Evolutionary conservation across 2,113 vertebrate species (phyloP).

Genomic region (Eulemur macaco): DNA sequence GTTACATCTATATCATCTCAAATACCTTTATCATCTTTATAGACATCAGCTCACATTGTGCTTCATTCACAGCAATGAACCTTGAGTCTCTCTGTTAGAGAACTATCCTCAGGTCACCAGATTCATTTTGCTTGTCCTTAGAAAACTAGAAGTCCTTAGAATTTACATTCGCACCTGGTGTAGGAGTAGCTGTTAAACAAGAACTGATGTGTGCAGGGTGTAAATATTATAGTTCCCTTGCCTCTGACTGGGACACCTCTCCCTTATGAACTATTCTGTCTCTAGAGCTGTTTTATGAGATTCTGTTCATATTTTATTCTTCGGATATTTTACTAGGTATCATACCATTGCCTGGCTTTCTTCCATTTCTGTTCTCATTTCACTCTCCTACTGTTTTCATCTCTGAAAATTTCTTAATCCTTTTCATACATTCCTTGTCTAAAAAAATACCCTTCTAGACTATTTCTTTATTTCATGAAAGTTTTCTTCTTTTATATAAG

Average conservation of each 20-base stretch:
- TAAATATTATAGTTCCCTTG: background rate
- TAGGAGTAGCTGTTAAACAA: background rate
- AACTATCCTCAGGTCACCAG: background rate
- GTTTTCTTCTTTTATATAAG: background rate
- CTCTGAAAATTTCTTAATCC: background rate
- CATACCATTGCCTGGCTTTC: background rate
- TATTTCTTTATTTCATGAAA: background rate
- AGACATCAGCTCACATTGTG: no score
- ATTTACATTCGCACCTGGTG: background rate
- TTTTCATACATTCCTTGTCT: background rate
- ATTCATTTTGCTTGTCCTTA: background rate
- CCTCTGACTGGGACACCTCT: background rate
- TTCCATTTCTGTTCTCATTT: background rate
- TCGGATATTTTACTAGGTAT: background rate
- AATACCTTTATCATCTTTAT: background rate
- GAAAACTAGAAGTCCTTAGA: background rate
- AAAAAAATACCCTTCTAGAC: background rate
- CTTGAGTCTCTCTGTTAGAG: background rate
- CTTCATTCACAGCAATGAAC: background rate
- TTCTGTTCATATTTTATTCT: background rate
- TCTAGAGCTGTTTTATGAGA: background rate
- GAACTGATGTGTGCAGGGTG: background rate
- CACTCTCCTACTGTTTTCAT: background rate
- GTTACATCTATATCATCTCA: background rate
- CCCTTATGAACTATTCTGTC: background rate